Percentiles rank a stretch among this genome's conserved stretches.
Evolutionary conservation across 2,888 invertebrate species (phyloP).

Genomic region (Tineola bisselliella): DNA sequence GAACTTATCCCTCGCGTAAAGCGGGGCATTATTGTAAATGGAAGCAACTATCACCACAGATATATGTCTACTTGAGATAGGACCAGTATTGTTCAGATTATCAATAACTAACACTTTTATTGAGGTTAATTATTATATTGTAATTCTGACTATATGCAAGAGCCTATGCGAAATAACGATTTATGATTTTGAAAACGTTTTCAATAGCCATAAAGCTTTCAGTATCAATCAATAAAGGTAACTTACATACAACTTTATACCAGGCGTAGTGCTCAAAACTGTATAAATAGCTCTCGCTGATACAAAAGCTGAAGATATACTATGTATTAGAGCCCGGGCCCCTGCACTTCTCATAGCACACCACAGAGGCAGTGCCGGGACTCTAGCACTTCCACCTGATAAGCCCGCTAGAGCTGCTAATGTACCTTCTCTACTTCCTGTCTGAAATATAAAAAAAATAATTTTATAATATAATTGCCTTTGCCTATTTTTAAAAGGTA

Average conservation of each 20-base stretch:
- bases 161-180: no score
- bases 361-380: constrained; percentile 87
- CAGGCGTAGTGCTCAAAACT: constrained; percentile 69
- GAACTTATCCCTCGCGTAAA: no score
- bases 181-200: no score
- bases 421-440: constrained; percentile 58
- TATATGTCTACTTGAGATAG: no score
- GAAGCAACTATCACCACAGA: no score
- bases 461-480: no score
- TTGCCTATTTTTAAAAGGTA: no score
- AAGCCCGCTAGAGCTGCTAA: constrained; percentile 70
- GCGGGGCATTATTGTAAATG: no score
- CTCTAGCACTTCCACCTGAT: constrained; percentile 64
- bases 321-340: constrained; percentile 74
- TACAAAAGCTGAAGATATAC: constrained; percentile 77
- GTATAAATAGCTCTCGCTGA: constrained; percentile 33
- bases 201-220: neutral
- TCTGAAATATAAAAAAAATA: neutral
- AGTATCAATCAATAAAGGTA: neutral
- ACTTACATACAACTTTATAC: constrained; percentile 76
- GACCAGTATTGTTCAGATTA: no score
- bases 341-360: constrained; percentile 79
- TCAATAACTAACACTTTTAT: no score
- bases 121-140: no score
- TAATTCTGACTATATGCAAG: no score